Evolutionary conservation across 2,888 invertebrate species (phyloP).

Genomic region (Tanypteryx hageni): DNA sequence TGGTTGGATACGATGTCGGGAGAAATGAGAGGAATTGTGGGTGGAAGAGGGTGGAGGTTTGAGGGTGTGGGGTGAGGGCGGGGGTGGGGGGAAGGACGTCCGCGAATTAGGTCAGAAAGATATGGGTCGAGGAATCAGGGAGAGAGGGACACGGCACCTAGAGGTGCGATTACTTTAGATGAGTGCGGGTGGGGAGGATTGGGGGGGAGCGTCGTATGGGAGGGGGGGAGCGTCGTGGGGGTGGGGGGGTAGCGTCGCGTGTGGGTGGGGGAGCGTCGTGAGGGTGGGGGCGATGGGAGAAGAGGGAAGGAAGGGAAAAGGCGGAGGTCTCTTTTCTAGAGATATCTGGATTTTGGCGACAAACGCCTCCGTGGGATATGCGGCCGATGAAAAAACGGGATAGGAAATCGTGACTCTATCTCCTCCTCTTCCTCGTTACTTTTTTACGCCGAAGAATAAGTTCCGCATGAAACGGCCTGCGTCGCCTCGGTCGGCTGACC

Average conservation of each 20-base stretch:
- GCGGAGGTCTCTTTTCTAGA: too few species aligned
- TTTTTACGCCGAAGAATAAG: neutral
- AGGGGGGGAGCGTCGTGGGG: too few species aligned
- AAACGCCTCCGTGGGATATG: slow-evolving; percentile 3
- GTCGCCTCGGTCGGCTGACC: too few species aligned
- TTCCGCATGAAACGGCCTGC: too few species aligned
- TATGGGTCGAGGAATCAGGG: neutral
- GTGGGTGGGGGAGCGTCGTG: too few species aligned
- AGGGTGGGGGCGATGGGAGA: too few species aligned
- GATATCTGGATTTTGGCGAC: slow-evolving; percentile 16
- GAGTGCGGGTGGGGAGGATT: neutral
- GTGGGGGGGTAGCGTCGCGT: too few species aligned
- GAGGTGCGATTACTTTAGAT: neutral
- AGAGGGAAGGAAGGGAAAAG: neutral
- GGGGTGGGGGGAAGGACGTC: neutral
- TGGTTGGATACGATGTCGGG: too few species aligned
- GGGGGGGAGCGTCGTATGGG: neutral
- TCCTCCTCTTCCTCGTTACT: neutral
- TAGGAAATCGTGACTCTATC: neutral
- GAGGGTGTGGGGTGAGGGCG: too few species aligned
- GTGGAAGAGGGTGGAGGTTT: neutral
- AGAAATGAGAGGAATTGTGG: too few species aligned
- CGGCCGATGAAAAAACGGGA: neutral
- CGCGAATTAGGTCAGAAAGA: neutral
- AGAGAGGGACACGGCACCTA: neutral